phyloP scores from a whole-genome alignment of 2,113 vertebrate species.

The Elanoides forficatus region DNA sequence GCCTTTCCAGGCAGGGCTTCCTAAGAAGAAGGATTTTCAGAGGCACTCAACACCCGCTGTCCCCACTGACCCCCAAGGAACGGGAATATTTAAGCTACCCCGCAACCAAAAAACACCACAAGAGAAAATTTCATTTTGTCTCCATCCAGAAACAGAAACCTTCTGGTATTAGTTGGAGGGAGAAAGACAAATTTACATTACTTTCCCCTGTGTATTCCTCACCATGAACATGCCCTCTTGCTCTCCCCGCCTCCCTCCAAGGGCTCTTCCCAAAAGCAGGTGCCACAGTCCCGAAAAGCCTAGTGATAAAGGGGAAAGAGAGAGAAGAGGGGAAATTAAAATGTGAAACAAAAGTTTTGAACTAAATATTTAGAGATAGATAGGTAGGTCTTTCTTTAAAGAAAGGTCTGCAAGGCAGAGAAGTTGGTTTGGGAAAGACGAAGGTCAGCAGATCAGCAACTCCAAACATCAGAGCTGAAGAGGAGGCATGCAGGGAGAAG shows the following conservation, averaged over 20 bases:
- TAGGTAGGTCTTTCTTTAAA: background rate
- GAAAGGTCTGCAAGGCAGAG: background rate
- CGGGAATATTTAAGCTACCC: background rate
- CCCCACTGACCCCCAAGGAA: background rate
- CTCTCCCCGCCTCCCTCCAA: background rate
- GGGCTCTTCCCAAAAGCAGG: background rate
- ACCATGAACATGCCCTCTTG: background rate
- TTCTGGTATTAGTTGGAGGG: background rate
- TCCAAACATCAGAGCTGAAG: background rate
- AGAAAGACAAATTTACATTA: background rate
- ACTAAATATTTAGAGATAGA: background rate
- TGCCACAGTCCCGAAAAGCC: background rate
- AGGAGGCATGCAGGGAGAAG: slow-evolving; percentile 12
- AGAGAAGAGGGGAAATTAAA: background rate
- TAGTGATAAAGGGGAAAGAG: background rate
- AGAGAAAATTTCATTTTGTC: background rate
- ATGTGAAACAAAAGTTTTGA: background rate
- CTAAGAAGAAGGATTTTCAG: slow-evolving; percentile 34
- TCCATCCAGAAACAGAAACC: background rate
- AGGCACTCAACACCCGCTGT: background rate
- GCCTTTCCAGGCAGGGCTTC: background rate
- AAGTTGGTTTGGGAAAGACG: background rate
- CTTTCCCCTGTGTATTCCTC: background rate
- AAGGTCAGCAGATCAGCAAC: slow-evolving; percentile 23
- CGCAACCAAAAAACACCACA: background rate